Evolutionary conservation across 1,140 invertebrate genomes (phyloP).

Genomic region (Bombyx mori): DNA sequence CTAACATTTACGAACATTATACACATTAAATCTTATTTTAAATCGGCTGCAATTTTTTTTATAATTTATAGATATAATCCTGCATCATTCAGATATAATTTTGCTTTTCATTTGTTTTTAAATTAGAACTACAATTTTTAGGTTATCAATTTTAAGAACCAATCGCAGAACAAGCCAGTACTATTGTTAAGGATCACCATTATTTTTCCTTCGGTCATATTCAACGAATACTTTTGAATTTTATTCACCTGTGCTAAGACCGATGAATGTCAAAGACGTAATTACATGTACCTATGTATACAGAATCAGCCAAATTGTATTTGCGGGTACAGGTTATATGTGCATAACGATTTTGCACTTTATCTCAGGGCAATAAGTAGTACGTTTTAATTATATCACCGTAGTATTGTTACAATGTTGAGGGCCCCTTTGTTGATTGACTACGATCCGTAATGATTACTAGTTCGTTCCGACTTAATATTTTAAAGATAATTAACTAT

Average conservation of each 20-base stretch:
- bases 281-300: slow-evolving; percentile 48
- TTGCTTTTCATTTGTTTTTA: too few species aligned
- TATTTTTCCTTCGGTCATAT: too few species aligned
- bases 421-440: slow-evolving; percentile 57
- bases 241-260: slow-evolving; percentile 37
- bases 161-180: too few species aligned
- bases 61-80: too few species aligned
- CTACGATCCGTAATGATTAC: slow-evolving; percentile 44
- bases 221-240: slow-evolving; percentile 1
- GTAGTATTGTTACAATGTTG: neutral
- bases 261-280: slow-evolving; percentile 65
- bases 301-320: slow-evolving; percentile 41
- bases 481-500: neutral
- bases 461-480: slow-evolving; percentile 35
- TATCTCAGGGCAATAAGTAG: slow-evolving; percentile 20
- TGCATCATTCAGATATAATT: too few species aligned
- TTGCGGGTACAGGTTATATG: slow-evolving; percentile 17
- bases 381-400: slow-evolving; percentile 4
- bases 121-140: too few species aligned
- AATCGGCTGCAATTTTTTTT: too few species aligned
- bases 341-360: slow-evolving; percentile 19
- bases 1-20: slow-evolving; percentile 13
- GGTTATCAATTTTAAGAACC: too few species aligned
- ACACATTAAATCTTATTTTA: too few species aligned
- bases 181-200: too few species aligned